A percentile compares a stretch with the other conserved stretches of the same genome.
phyloP scores from a whole-genome alignment of 2,797 vertebrate genomes.

The Melanotaenia boesemani region DNA sequence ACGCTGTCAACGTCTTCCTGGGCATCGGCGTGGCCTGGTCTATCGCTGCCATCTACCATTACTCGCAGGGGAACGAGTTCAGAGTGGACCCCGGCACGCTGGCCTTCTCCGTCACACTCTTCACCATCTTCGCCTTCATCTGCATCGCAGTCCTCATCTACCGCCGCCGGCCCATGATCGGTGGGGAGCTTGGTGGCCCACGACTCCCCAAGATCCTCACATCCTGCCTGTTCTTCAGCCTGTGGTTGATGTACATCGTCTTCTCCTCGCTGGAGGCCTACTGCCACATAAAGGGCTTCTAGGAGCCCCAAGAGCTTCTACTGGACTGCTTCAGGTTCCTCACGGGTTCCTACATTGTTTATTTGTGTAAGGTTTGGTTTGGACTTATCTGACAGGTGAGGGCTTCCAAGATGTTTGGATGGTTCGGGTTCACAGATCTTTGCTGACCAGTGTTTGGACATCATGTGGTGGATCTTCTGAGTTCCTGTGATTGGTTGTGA shows the following conservation, averaged over 20 bases:
- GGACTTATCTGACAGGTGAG: conserved; percentile 5
- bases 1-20: conserved; percentile 97
- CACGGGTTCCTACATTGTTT: conserved; percentile 3
- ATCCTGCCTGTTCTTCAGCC: conserved; percentile 90
- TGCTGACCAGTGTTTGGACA: no score
- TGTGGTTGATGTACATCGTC: conserved; percentile 97
- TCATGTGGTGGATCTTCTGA: no score
- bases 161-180: conserved; percentile 92
- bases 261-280: conserved; percentile 98
- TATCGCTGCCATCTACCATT: conserved; percentile 94
- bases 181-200: conserved; percentile 96
- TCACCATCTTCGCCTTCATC: conserved; percentile 98
- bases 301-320: background rate
- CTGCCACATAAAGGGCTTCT: conserved; percentile 90
- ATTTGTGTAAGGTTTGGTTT: conserved; percentile 6
- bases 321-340: background rate
- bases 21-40: conserved; percentile 98
- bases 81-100: conserved; percentile 91
- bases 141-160: conserved; percentile 94
- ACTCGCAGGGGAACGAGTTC: conserved; percentile 85
- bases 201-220: conserved; percentile 92
- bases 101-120: conserved; percentile 98
- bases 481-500: no score
- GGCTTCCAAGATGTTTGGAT: no score
- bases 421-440: no score